Evolutionary conservation across 1,140 invertebrate species (phyloP).

Genomic region (Penaeus japonicus): DNA sequence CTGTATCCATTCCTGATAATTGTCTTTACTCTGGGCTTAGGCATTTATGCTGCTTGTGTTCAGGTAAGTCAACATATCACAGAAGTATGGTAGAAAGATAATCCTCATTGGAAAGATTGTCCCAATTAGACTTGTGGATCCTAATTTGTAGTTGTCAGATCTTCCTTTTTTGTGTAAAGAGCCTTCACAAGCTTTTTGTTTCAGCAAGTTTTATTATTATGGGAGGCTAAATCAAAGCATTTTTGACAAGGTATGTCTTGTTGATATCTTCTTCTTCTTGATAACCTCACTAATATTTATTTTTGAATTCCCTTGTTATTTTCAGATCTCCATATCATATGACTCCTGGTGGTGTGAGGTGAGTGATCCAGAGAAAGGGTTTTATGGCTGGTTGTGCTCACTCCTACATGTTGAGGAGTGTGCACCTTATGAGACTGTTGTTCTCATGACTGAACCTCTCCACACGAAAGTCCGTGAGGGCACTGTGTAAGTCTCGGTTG

Average conservation of each 20-base stretch:
- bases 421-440: conserved; percentile 71
- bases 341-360: conserved; percentile 76
- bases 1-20: conserved; percentile 77
- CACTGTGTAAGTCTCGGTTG: conserved; percentile 23
- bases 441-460: conserved; percentile 64
- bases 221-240: too few relatives aligned
- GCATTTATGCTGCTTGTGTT: conserved; percentile 72
- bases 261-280: not conserved
- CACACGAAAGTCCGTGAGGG: conserved; percentile 31
- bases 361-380: conserved; percentile 79
- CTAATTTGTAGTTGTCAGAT: too few relatives aligned
- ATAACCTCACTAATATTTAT: not conserved
- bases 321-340: conserved; percentile 75
- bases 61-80: conserved; percentile 29
- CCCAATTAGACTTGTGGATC: too few relatives aligned
- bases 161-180: too few relatives aligned
- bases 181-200: too few relatives aligned
- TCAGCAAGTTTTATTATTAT: too few relatives aligned
- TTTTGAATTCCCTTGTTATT: not conserved
- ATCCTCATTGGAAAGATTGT: too few relatives aligned
- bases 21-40: conserved; percentile 72
- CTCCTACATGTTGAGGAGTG: conserved; percentile 75
- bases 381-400: conserved; percentile 80
- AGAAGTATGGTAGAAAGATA: too few relatives aligned
- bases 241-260: too few relatives aligned